These are phyloP conservation scores for Colaptes auratus DNA, from an alignment of 2,113 vertebrate genomes.

Conservation along the genomic window DNA sequence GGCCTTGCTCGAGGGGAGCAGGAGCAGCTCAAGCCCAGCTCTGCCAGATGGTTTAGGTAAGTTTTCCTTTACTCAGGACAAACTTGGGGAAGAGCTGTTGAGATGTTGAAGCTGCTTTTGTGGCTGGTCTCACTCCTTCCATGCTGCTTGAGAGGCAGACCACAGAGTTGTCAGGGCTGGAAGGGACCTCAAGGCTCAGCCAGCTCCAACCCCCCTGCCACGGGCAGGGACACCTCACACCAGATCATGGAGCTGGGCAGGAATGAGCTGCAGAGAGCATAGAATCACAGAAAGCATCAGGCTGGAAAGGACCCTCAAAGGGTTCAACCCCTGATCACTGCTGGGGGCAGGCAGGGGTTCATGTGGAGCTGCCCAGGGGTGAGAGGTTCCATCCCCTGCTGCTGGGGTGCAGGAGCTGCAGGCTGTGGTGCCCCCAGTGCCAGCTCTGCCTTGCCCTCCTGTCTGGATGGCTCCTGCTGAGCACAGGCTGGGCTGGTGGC, in stretches of 20 bases:
- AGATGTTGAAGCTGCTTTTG: accelerated
- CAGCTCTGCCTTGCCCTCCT: background rate
- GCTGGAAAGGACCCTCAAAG: no score
- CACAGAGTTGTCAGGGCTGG: no score
- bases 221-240: no score
- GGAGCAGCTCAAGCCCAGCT: background rate
- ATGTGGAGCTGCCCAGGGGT: accelerated
- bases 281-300: no score
- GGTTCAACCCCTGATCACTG: no score
- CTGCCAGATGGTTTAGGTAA: background rate
- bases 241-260: background rate
- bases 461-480: background rate
- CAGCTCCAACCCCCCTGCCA: no score
- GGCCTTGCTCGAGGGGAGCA: background rate
- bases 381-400: background rate
- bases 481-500: background rate
- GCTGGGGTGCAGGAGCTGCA: background rate
- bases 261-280: background rate
- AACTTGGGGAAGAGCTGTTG: background rate
- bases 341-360: no score
- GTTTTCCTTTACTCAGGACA: background rate
- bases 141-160: background rate
- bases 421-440: accelerated
- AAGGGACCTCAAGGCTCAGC: no score
- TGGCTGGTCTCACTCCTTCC: background rate